Evolutionary conservation across 2,888 invertebrate genomes (phyloP), one percentile per base, ranked within the genome.

Genomic region (Lobophora halterata): DNA sequence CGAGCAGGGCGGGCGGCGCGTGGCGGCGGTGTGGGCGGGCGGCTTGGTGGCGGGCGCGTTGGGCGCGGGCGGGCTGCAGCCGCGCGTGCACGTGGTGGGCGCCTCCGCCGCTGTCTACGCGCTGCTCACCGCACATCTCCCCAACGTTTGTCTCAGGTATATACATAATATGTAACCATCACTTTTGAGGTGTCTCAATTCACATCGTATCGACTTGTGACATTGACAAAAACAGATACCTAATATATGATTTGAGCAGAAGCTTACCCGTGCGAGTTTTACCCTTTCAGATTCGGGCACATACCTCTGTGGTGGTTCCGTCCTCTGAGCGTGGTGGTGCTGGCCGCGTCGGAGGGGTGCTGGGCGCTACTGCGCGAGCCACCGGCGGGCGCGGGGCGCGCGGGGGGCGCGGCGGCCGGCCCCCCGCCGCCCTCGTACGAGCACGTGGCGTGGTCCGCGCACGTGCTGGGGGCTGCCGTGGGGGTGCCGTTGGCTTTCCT

Each of bases 51-150:
- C 92, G 29, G 94, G 94, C 49, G 92, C 95, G 16, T 79, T 95
- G 44, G 93, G 93, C 24, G 93, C 93, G 1, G 92, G 92, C 12
- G 90, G 92, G 36, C 88, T 94, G 62, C 93, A 94, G 71, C 93
- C 94, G 12, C 85, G 87, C 43, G 91, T 94, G 42, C 91, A 91
- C 60, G 90, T 97, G 55, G 93, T 96, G 27, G 97, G 97, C 9
- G 95, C 97, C 18, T 96, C 96, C 0, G 97, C 95, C 1, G 97
- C 97, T 3, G 95, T 97, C 35, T 97, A 97, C 75, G 94, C 96
- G 11, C 82, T 97, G 51, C 89, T 97, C 45, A 93, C 95, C 30
- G 95, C 97, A 46, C 95, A 97, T 73, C 85, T 97, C 36, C 92
- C 97, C 29, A 95, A 97, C 79, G 91, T 96, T 49, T 87, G 93